Evolutionary conservation across 2,888 invertebrate species (phyloP), one percentile per base, ranked within the genome.

Genomic region (Trisateles emortualis): DNA sequence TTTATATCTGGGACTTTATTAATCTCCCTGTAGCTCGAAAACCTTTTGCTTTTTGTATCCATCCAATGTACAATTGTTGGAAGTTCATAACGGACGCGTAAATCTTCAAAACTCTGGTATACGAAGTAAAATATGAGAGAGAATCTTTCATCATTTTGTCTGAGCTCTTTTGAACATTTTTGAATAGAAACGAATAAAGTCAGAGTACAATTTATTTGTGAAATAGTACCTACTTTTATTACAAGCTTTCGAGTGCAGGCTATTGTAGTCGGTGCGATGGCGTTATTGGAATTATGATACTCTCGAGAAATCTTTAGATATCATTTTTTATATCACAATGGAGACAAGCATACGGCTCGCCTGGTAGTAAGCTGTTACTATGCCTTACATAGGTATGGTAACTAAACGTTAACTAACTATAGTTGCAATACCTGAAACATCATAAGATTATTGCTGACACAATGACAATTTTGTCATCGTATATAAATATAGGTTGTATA

Each of bases 1-100:
- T 64, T 62, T 64, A 41, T 47, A 53, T 62, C 46, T 64, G 53
- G 5, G 22, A 50, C 41, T 33, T 62, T n/a, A n/a, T 53, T 53
- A 64, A 47, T 59, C 36, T 50, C 2, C 39, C 45, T 39, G 44
- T 46, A 4, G 65, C 40, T 47, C 11, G 11, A 8, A 47, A 16
- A 53, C 43, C n/a, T 53, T 47, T 29, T 44, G 13, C 43, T 46
- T 40, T 49, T 22, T 11, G 47, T 51, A 33, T 46, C 11, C 14
- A 42, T 44, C 33, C 45, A 52, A 46, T 52, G 29, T 56, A 32
- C 32, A 40, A 29, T 40, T 40, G 10, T 47, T 30, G 14, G 30
- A 39, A 36, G 10, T 22, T 32, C 39, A 39, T 22, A 19, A 39
- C 22, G 22, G 39, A 22, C 19, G 4, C 19, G 39, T 11, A 39